Base-by-base conservation (phyloP, 2,888 invertebrate species). In the Saturnia japonica region DNA sequence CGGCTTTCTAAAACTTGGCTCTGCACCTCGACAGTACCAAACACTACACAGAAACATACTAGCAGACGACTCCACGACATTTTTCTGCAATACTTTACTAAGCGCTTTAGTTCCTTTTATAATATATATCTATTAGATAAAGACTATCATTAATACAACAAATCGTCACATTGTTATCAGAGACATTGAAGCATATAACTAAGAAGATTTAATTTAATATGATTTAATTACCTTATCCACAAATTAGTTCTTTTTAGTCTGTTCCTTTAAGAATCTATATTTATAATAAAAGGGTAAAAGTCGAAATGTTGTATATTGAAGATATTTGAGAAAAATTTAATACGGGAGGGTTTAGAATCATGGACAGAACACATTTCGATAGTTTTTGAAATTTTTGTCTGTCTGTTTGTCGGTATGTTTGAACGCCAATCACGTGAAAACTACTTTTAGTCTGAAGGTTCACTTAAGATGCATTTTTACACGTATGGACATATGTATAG, bases 1-100 rank as follows among this genome's bases (percentile, higher is more conserved):
- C 72, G 75, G n/a, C 64, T 64, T 1, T 64, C 40, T 40, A 40
- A 64, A 40, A 19, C 62, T 19, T 16, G 47, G 8, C 42, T 51
- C n/a, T 42, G 51, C 25, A 51, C 51, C 34, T 47, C 25, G 1
- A 40, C 40, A 19, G 19, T 40, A 0, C 45, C n/a, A n/a, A 45
- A 43, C 4, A 47, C 16, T 8, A 28, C 14, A n/a, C 47, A 69
- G 19, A 47, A 28, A 34, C 47, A 51, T 51, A 69, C 64, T 25
- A 69, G 45, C 19, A n/a, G 62, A 64, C 19, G 19, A 9, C n/a
- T 40, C 64, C 64, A 22, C 28, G 62, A 34, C 64, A 64, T 64
- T 11, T 19, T 64, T 64, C 40, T 40, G 19, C 40, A 40, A 64
- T 64, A 40, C 64, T 9, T 64, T 40, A 64, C n/a, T 9, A 40